Percentiles rank a stretch among this genome's conserved stretches.
Evolutionary conservation across 2,113 vertebrate species (phyloP).

Genomic region (Tautogolabrus adspersus): DNA sequence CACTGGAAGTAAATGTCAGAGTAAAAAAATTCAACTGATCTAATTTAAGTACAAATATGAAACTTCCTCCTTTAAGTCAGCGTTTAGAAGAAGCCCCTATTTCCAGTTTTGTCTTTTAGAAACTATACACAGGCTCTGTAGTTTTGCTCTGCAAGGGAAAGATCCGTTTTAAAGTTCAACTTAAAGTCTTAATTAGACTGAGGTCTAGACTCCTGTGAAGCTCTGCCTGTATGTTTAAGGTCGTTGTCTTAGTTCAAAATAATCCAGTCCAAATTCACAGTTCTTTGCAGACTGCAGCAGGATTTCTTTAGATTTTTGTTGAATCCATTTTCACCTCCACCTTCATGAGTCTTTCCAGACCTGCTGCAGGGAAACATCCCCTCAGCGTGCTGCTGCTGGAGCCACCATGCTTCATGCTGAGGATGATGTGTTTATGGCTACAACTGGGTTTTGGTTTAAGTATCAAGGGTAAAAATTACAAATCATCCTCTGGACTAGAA

Average conservation of each 20-base stretch:
- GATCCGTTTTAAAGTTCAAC: conserved; percentile 13
- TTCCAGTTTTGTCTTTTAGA: not conserved
- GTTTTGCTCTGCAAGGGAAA: conserved; percentile 7
- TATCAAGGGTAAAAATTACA: not conserved
- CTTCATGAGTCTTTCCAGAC: conserved; percentile 24
- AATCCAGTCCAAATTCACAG: conserved; percentile 10
- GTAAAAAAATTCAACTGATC: conserved; percentile 2
- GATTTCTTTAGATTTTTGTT: conserved; percentile 28
- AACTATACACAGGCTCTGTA: conserved; percentile 16
- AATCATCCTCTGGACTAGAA: not conserved
- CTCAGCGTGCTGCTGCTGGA: conserved; percentile 32
- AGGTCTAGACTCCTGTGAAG: conserved; percentile 19
- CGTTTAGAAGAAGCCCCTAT: conserved; percentile 13
- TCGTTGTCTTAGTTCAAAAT: conserved; percentile 28
- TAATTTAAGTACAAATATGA: conserved; percentile 18
- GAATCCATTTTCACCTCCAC: conserved; percentile 18
- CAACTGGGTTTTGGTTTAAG: conserved; percentile 7
- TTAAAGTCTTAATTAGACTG: conserved; percentile 33
- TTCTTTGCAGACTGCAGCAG: conserved; percentile 31
- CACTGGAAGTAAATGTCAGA: conserved; percentile 1
- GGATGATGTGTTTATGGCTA: conserved; percentile 3
- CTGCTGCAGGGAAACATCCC: conserved; percentile 24
- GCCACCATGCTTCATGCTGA: not conserved
- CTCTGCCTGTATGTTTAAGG: conserved; percentile 22
- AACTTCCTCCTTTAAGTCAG: conserved; percentile 6